phyloP scores from a whole-genome alignment of 64 coral and sea anemone species.

The Stylophora pistillata region DNA sequence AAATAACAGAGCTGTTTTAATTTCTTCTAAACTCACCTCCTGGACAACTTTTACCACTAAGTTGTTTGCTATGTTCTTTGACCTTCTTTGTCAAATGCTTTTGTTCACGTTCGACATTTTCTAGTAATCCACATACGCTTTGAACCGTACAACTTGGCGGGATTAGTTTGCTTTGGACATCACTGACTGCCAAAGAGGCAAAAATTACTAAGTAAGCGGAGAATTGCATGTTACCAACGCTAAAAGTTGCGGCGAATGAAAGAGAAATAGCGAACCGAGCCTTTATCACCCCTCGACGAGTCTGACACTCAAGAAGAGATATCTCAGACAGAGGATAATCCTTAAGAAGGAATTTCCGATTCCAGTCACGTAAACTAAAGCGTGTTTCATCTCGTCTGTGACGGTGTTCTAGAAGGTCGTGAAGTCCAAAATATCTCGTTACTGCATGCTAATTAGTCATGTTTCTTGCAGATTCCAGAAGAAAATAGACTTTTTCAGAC shows the following conservation, averaged over 20 bases:
- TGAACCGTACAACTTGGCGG: background rate
- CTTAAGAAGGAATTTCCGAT: no score
- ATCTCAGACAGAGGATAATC: no score
- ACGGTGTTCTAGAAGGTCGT: no score
- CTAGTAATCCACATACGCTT: background rate
- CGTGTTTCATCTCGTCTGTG: no score
- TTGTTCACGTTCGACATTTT: background rate
- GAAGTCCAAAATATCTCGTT: no score
- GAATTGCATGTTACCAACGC: background rate
- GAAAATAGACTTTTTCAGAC: no score
- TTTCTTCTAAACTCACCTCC: no score
- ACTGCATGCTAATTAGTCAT: no score
- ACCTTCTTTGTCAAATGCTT: conserved; percentile 6
- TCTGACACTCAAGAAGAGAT: background rate
- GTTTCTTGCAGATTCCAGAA: no score
- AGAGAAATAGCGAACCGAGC: background rate
- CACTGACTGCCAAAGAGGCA: background rate
- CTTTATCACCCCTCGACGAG: background rate
- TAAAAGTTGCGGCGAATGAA: background rate
- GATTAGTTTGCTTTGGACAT: background rate
- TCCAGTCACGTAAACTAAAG: no score
- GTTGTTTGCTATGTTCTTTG: background rate
- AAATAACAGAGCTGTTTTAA: no score
- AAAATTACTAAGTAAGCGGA: background rate
- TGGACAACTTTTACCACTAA: background rate